A percentile compares a stretch with the other conserved stretches of the same genome.
phyloP scores from a whole-genome alignment of 2,797 vertebrate species.

The Centropyge bicolor region DNA sequence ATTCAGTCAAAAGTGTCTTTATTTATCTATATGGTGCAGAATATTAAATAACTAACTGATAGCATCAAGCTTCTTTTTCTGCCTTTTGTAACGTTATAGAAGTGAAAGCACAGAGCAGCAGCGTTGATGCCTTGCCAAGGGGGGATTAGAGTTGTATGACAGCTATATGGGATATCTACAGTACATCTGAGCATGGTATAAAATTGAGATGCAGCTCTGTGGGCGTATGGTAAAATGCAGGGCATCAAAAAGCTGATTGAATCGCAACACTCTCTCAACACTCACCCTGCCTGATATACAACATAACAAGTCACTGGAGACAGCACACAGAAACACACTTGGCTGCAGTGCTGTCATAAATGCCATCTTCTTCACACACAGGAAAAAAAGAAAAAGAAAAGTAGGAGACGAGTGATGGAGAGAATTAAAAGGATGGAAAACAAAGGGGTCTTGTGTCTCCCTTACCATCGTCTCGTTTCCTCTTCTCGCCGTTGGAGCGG shows the following conservation, averaged over 20 bases:
- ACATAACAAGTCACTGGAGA: conserved; percentile 86
- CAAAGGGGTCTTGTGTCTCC: conserved; percentile 65
- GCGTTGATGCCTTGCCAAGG: conserved; percentile 64
- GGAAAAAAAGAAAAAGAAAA: conserved; percentile 70
- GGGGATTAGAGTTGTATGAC: conserved; percentile 77
- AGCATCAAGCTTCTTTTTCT: conserved; percentile 35
- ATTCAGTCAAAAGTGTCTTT: conserved; percentile 1
- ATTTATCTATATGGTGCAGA: conserved; percentile 1
- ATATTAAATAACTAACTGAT: conserved; percentile 34
- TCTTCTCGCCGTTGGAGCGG: conserved; percentile 99
- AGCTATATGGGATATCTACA: conserved; percentile 80
- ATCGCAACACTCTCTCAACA: conserved; percentile 78
- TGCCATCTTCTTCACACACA: conserved; percentile 79
- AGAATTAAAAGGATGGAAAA: conserved; percentile 71
- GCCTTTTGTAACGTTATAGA: conserved; percentile 48
- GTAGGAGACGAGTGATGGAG: conserved; percentile 73
- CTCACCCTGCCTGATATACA: conserved; percentile 75
- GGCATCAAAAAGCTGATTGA: conserved; percentile 82
- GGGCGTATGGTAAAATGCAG: conserved; percentile 72
- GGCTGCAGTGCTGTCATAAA: conserved; percentile 81
- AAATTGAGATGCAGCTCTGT: conserved; percentile 81
- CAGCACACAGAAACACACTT: conserved; percentile 77
- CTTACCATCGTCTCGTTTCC: conserved; percentile 99
- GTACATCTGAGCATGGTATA: conserved; percentile 70
- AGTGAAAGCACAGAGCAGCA: conserved; percentile 49